Evolutionary conservation across 2,113 vertebrate species (phyloP), one percentile per base, ranked within the genome.

Genomic region (Corythoichthys haematopterus): DNA sequence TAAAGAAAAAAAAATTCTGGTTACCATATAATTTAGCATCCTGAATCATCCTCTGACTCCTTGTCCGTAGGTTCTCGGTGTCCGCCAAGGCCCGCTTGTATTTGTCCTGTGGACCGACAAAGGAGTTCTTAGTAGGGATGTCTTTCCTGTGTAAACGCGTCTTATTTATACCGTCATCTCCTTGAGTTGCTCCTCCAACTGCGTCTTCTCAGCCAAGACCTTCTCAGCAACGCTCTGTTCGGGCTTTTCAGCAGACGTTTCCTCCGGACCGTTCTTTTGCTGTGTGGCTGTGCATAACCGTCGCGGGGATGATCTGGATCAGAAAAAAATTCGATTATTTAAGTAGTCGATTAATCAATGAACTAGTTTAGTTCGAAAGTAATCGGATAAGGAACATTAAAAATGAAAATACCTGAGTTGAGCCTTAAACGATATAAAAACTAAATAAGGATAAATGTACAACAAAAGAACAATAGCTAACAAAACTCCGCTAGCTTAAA

Each of bases 11-110:
- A 55, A 10, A 50, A 6, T 5, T 4, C 6, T 38, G 16, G 80
- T 91, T 81, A 98, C 97, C 97, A 0, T 94, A 99, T 77, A 98
- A 76, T 64, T 98, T 99, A 0, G 97, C 93, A 20, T 99, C 97
- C 58, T 98, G 95, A 14, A 97, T 90, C 90, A 98, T 77, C 59
- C 96, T 98, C 64, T 96, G 93, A 84, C 91, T 96, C 82, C 97
- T 93, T 37, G 92, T 94, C 75, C 97, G 84, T 8, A 99, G 81
- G 38, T 99, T 99, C 87, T 99, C 97, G 0, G 92, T 95, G 70
- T 99, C 96, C 52, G 97, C 97, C 74, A 99, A 82, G 0, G 96
- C 95, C 64, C 97, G 92, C 81, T 94, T 99, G 66, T 99, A 99
- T 72, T 98, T 98, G 61, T 97, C 97, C 97, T 99, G 80, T 11